Evolutionary conservation across 2,888 invertebrate genomes (phyloP).

Genomic region (Lepeophtheirus nordmannii): DNA sequence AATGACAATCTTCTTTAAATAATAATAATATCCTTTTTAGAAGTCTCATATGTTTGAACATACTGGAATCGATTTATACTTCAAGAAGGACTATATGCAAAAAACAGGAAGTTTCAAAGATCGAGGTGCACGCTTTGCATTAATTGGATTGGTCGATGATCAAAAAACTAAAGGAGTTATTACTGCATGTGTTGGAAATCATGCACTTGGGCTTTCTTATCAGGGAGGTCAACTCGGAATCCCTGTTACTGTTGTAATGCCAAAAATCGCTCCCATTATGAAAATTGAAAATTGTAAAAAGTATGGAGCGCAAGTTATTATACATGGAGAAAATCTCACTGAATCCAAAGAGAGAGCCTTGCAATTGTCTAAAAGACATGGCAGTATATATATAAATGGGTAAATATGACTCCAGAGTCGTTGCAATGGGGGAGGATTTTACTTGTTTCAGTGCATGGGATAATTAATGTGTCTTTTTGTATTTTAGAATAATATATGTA

Average conservation of each 20-base stretch:
- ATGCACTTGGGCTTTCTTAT: constrained; percentile 67
- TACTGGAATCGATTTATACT: constrained; percentile 67
- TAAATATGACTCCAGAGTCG: no score
- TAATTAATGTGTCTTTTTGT: no score
- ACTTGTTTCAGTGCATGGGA: no score
- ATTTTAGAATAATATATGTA: no score
- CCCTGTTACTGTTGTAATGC: constrained; percentile 72
- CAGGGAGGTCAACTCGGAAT: constrained; percentile 55
- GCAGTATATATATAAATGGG: no score
- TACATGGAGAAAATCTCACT: constrained; percentile 64
- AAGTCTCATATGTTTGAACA: constrained; percentile 56
- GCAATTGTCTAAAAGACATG: constrained; percentile 48
- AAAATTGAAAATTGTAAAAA: constrained; percentile 75
- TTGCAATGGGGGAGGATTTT: no score
- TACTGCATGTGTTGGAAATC: constrained; percentile 84
- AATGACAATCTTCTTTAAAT: no score
- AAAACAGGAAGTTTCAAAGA: constrained; percentile 80
- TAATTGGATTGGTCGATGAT: constrained; percentile 55
- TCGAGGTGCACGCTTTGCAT: constrained; percentile 71
- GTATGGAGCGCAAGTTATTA: constrained; percentile 66
- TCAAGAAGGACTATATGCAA: constrained; percentile 87
- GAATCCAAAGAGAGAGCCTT: constrained; percentile 69
- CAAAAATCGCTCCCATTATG: constrained; percentile 82
- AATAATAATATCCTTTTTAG: no score
- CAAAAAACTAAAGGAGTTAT: constrained; percentile 63